Base-by-base conservation (phyloP, 2,888 invertebrate species). In the Rhagonycha fulva region DNA sequence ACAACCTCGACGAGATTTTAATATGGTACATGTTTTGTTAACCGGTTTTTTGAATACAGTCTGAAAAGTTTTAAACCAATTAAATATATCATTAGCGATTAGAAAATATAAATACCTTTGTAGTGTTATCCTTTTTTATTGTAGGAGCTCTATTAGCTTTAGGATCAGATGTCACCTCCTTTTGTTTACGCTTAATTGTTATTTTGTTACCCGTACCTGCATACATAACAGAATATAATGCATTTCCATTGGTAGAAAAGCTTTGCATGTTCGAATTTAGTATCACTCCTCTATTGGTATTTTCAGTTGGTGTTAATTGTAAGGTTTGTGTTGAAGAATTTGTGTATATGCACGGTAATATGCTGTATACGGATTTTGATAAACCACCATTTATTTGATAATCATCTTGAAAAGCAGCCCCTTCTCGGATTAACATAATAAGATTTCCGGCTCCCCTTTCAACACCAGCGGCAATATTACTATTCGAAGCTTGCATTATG, bases 201-300 rank as follows among this genome's bases (percentile, higher is more conserved):
- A 95, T 94, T 90, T 95, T 95, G 87, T 94, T 95, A 71, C 94
- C 94, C 80, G 92, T 91, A 14, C 94, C 94, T 72, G 94, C 93
- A 88, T 94, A 94, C 90, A 94, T 91, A 67, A 95, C 94, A 78
- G 95, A 95, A 88, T 95, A 95, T 85, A 92, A 89, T 32, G 82
- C 81, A 78, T 81, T 83, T 69, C 81, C 76, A 80, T 84, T 83
- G 62, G 84, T 77, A 62, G 83, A 75, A 47, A 47, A 47, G 74
- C 84, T 82, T 78, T 69, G 74, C 14, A 76, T 61, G 60, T 67
- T 71, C 12, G 72, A 32, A 28, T 79, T 79, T 47, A 73, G 68
- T 60, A 82, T 79, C 24, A 78, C 74, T 23, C 80, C 62, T 26
- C 78, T 70, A 19, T 66, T 72, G 67, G 69, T 68, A 47, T 47